These are phyloP conservation scores for Norana najaformis DNA, from an alignment of 2,888 invertebrate genomes.

Conservation along the genomic window DNA sequence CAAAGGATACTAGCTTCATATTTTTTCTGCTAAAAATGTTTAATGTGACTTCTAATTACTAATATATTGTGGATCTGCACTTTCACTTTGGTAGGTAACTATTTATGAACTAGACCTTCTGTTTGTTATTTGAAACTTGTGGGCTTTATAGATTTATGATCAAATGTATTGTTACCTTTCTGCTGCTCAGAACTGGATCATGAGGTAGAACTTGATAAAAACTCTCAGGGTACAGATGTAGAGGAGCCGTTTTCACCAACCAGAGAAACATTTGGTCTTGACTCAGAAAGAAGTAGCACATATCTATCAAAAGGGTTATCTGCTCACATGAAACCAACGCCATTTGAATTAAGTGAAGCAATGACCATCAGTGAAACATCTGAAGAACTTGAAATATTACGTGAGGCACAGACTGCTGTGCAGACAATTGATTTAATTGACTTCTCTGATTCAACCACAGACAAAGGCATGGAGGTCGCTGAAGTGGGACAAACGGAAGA, in stretches of 20 bases:
- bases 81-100: no score
- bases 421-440: neutral
- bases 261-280: conserved; percentile 42
- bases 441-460: neutral
- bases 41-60: no score
- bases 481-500: neutral
- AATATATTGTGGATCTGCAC: no score
- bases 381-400: conserved; percentile 5
- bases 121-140: neutral
- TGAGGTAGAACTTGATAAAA: conserved; percentile 32
- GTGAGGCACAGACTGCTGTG: neutral
- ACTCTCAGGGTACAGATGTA: conserved; percentile 40
- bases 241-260: conserved; percentile 48
- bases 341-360: conserved; percentile 2
- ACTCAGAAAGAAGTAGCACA: conserved; percentile 22
- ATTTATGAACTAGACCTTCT: neutral
- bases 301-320: neutral
- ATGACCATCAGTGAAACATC: neutral
- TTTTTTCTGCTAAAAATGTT: no score
- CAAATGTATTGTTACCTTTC: neutral
- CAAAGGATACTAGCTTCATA: no score
- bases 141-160: neutral
- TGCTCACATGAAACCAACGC: neutral
- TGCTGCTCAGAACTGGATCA: conserved; percentile 28
- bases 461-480: neutral